Evolutionary conservation across 2,888 invertebrate genomes (phyloP).

Genomic region (Neelides folsomi): DNA sequence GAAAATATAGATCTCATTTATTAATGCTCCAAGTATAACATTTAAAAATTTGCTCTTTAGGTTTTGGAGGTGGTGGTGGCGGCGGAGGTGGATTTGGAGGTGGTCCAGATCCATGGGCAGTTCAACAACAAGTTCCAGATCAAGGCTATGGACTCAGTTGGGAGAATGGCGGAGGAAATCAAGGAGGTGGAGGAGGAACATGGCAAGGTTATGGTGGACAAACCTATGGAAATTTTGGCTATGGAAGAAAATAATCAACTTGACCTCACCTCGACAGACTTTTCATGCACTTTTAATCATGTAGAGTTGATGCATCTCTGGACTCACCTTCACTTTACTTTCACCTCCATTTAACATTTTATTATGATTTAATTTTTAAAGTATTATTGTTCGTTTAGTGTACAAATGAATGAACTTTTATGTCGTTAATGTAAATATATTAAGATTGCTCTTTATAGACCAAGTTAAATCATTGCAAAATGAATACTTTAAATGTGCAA

Average conservation of each 20-base stretch:
- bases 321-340: too few relatives aligned
- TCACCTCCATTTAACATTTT: too few relatives aligned
- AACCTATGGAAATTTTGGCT: slow-evolving; percentile 20
- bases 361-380: too few relatives aligned
- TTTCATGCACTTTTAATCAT: too few relatives aligned
- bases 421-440: too few relatives aligned
- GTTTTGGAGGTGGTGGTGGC: slow-evolving; percentile 14
- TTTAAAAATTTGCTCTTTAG: background rate
- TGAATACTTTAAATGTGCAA: too few relatives aligned
- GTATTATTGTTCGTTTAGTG: too few relatives aligned
- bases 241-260: slow-evolving; percentile 11
- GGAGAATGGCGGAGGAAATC: slow-evolving; percentile 33
- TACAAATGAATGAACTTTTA: too few relatives aligned
- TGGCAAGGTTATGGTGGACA: slow-evolving; percentile 33
- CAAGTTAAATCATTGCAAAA: too few relatives aligned
- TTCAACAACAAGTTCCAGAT: slow-evolving; percentile 32
- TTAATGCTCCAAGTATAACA: background rate
- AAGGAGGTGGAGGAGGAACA: slow-evolving; percentile 30
- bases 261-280: background rate
- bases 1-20: too few relatives aligned
- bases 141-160: slow-evolving; percentile 36
- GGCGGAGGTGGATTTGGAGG: slow-evolving; percentile 10
- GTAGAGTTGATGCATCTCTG: too few relatives aligned
- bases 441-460: too few relatives aligned
- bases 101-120: slow-evolving; percentile 27